Percentiles rank a stretch among this genome's conserved stretches.
phyloP scores from a whole-genome alignment of 2,797 vertebrate species.

The Typhlichthys subterraneus region DNA sequence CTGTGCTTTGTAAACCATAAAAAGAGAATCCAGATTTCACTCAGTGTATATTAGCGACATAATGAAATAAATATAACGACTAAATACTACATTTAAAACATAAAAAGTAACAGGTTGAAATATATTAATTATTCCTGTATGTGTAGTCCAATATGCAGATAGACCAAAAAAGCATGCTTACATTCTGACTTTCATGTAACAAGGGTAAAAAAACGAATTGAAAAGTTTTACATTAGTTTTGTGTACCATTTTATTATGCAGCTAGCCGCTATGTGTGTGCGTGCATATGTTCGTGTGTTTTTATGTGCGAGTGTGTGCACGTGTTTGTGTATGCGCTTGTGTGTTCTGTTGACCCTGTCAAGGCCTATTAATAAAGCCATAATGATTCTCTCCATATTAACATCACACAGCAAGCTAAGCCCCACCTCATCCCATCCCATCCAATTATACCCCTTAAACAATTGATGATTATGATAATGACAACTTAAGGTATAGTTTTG shows the following conservation, averaged over 20 bases:
- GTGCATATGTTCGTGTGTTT: neutral
- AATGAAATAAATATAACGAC: neutral
- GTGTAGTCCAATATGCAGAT: too few relatives aligned
- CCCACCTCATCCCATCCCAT: too few relatives aligned
- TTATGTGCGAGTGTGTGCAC: neutral
- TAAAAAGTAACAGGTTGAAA: neutral
- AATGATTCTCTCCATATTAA: slow-evolving; percentile 4
- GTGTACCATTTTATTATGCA: too few relatives aligned
- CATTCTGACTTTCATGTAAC: too few relatives aligned
- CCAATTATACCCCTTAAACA: neutral
- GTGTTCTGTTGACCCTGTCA: slow-evolving; percentile 1
- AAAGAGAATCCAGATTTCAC: too few relatives aligned
- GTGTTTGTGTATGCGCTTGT: neutral
- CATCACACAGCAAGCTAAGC: neutral
- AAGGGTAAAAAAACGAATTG: too few relatives aligned
- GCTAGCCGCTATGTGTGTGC: neutral
- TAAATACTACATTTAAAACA: neutral
- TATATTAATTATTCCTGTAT: neutral
- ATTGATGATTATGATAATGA: too few relatives aligned
- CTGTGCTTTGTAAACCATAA: neutral
- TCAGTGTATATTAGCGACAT: neutral
- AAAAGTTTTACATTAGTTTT: too few relatives aligned
- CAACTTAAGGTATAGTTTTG: neutral
- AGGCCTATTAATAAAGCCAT: neutral
- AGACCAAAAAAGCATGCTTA: too few relatives aligned